Base-by-base conservation (phyloP, 2,888 invertebrate genomes). In the Eudemis profundana region DNA sequence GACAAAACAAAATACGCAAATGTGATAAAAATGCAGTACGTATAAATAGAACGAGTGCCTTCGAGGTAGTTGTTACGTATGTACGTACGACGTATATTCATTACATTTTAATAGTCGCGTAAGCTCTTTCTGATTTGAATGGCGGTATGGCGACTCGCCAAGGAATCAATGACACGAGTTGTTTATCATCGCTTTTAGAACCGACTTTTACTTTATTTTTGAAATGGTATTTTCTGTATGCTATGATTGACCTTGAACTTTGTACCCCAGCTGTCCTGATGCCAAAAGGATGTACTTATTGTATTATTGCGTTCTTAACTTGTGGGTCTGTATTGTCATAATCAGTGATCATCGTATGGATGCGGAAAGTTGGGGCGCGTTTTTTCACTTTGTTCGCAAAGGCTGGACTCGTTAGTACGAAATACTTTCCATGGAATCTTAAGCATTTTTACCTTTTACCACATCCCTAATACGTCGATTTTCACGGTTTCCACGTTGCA, bases 161-260 rank as follows among this genome's bases (percentile, higher is more conserved):
- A 42, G 4, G 12, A 54, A 62, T 14, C 42, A 15, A 54, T 42
- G 38, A 40, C 54, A 56, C 49, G 61, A 10, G 54, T 42, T 61
- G 61, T 54, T 66, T 61, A 36, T 61, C n/a, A 8, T 19, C 33
- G 27, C 14, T 14, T 50, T 38, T 53, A 40, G 19, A 62, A 62
- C 46, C 12, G 44, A 57, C 53, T 59, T 51, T 65, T 53, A 65
- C 61, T 61, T 66, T 61, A 61, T 61, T 54, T 66, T 56, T 60
- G 53, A 27, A 5, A 38, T n/a, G 29, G 56, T 56, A 56, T 56
- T 44, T 59, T 46, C 19, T 36, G 50, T n/a, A 42, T 53, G 54
- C 53, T 17, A 15, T 33, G 12, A 8, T 8, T 27, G 51, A 19
- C 64, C 64, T 59, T 64, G 64, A 36, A 33, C 44, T 51, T 42